Evolutionary conservation across 1,140 invertebrate genomes (phyloP).

Genomic region (Ceratoteleas bidentatus): DNA sequence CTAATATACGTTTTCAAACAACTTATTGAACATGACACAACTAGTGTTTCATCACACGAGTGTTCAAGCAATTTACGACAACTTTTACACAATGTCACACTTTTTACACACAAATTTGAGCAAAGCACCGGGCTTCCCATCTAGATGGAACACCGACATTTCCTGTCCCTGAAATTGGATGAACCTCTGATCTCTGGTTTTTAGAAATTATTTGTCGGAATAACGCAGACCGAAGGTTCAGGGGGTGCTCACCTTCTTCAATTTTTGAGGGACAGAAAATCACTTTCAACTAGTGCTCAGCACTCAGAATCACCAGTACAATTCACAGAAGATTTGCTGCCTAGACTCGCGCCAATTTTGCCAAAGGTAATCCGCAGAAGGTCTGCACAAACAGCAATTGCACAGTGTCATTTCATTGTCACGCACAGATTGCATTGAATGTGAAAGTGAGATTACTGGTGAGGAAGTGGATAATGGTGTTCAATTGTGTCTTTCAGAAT

Average conservation of each 20-base stretch:
- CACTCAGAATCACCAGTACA: constrained; percentile 64
- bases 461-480: too few species aligned
- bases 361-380: constrained; percentile 84
- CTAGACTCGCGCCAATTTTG: constrained; percentile 84
- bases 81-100: too few species aligned
- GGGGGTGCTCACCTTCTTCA: constrained; percentile 77
- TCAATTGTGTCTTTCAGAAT: constrained; percentile 80
- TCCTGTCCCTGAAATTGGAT: constrained; percentile 65
- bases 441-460: too few species aligned
- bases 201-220: constrained; percentile 87
- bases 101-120: too few species aligned
- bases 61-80: too few species aligned
- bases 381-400: not conserved
- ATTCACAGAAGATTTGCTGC: constrained; percentile 70
- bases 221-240: constrained; percentile 85
- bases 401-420: too few species aligned
- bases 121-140: not conserved
- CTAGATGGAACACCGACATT: not conserved
- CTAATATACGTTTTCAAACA: too few species aligned
- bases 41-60: too few species aligned
- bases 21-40: too few species aligned
- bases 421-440: too few species aligned
- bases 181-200: constrained; percentile 72
- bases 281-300: constrained; percentile 66
- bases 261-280: constrained; percentile 78